These are phyloP conservation scores for Steinernema feltiae DNA, from an alignment of 1,140 invertebrate genomes.

Conservation along the genomic window DNA sequence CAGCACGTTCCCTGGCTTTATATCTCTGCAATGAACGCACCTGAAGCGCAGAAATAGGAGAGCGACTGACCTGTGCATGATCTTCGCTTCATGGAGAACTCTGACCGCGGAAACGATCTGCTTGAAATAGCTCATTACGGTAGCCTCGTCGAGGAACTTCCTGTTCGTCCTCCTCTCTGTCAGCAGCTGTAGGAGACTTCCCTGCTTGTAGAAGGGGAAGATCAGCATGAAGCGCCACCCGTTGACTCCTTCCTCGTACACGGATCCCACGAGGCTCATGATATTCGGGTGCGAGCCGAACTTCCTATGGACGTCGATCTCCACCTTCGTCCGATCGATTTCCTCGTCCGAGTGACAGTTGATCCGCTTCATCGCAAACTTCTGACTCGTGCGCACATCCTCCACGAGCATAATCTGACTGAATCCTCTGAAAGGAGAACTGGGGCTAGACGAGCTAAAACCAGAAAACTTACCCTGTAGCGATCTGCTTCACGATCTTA, in stretches of 20 bases:
- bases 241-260: slow-evolving; percentile 66
- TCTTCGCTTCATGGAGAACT: slow-evolving; percentile 9
- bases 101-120: neutral
- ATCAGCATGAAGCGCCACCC: slow-evolving; percentile 71
- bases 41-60: slow-evolving; percentile 7
- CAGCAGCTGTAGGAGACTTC: slow-evolving; percentile 63
- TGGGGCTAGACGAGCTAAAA: slow-evolving; percentile 18
- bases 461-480: slow-evolving; percentile 67
- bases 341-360: slow-evolving; percentile 74
- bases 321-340: slow-evolving; percentile 68
- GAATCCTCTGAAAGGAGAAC: slow-evolving; percentile 69
- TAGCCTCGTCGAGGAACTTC: slow-evolving; percentile 10
- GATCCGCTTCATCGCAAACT: slow-evolving; percentile 76
- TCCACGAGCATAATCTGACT: slow-evolving; percentile 75
- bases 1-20: slow-evolving; percentile 77
- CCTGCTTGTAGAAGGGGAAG: slow-evolving; percentile 72
- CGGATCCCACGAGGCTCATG: slow-evolving; percentile 71
- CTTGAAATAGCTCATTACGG: neutral
- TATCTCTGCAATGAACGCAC: slow-evolving; percentile 65
- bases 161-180: slow-evolving; percentile 59
- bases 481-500: slow-evolving; percentile 68
- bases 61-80: slow-evolving; percentile 9
- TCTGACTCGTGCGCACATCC: slow-evolving; percentile 67
- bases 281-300: slow-evolving; percentile 70
- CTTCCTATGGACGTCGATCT: slow-evolving; percentile 71